Percentiles rank a stretch among this genome's conserved stretches.
Conservation (phyloP, 2,797 vertebrate genomes). For the Sebastes oblongus region DNA sequence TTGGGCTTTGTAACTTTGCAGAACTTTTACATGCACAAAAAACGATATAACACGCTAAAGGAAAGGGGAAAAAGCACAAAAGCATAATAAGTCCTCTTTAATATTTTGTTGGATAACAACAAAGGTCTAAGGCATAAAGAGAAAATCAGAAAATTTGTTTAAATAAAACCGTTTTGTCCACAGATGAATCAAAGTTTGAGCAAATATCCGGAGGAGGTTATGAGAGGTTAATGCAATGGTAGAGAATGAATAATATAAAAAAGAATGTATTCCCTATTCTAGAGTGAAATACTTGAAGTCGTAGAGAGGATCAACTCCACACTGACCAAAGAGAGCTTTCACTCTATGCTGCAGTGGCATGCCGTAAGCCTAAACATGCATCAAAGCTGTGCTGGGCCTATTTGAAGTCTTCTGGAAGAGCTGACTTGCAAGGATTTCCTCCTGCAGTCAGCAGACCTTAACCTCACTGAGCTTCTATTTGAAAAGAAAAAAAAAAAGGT, state of each 20-base stretch:
- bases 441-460: slow-evolving; percentile 60
- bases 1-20: no score
- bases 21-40: no score
- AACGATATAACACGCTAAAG: no score
- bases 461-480: slow-evolving; percentile 15
- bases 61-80: no score
- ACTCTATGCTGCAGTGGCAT: slow-evolving; percentile 20
- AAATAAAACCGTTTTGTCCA: background rate
- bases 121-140: background rate
- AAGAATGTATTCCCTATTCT: background rate
- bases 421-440: slow-evolving; percentile 65
- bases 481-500: slow-evolving; percentile 2
- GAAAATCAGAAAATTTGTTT: background rate
- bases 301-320: slow-evolving; percentile 19
- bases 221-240: background rate
- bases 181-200: background rate
- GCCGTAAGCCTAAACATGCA: slow-evolving; percentile 66
- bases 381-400: slow-evolving; percentile 50
- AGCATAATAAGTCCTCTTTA: no score
- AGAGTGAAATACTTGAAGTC: slow-evolving; percentile 5
- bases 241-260: background rate
- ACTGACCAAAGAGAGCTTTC: slow-evolving; percentile 42
- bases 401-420: slow-evolving; percentile 65
- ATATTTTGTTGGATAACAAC: no score
- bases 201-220: background rate